These are phyloP conservation scores for Eledone cirrhosa DNA, from an alignment of 2,888 invertebrate genomes.

Conservation along the genomic window DNA sequence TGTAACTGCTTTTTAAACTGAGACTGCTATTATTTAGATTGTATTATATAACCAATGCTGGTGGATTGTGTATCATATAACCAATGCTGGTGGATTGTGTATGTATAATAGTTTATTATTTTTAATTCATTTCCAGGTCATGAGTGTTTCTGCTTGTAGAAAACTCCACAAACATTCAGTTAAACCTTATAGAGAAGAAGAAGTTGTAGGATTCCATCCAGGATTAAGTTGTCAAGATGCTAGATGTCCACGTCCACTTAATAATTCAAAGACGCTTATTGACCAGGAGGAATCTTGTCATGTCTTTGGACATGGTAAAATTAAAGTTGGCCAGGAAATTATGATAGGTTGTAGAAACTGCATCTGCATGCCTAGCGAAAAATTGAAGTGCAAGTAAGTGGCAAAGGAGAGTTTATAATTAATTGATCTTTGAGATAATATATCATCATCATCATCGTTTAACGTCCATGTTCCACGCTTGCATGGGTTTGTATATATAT, in stretches of 20 bases:
- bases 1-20: background rate
- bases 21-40: too few species aligned
- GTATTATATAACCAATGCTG: background rate
- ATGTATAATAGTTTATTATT: background rate
- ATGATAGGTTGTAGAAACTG: slow-evolving; percentile 56
- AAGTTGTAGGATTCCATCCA: slow-evolving; percentile 51
- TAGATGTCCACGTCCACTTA: slow-evolving; percentile 44
- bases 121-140: background rate
- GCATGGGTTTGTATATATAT: too few species aligned
- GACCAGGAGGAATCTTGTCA: background rate
- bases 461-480: too few species aligned
- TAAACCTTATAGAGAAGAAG: slow-evolving; percentile 37
- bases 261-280: background rate
- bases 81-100: background rate
- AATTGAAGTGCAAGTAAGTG: slow-evolving; percentile 54
- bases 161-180: slow-evolving; percentile 41
- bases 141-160: slow-evolving; percentile 26
- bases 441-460: too few species aligned
- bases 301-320: background rate
- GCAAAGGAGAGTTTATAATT: too few species aligned
- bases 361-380: slow-evolving; percentile 49
- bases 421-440: too few species aligned
- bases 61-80: background rate
- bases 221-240: slow-evolving; percentile 53
- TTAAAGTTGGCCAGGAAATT: slow-evolving; percentile 41